Evolutionary conservation across 2,113 vertebrate genomes (phyloP), one percentile per base, ranked within the genome.

Genomic region (Corythaeola cristata): DNA sequence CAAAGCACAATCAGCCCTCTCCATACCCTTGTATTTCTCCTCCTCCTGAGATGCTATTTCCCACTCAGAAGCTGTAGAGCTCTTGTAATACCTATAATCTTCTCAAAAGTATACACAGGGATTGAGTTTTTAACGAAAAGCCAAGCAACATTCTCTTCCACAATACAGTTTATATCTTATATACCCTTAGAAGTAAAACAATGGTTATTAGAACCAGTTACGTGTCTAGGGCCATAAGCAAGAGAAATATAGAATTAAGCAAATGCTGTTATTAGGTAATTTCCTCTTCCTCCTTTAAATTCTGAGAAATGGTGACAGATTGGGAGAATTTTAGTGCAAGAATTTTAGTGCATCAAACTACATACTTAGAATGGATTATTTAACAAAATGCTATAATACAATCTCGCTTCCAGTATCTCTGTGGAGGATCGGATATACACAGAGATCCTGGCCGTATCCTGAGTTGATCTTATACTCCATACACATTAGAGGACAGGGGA

Each of bases 391-490:
- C 28, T 71, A 3, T 44, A 85, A 88, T 41, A 66, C 49, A 52
- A 27, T 50, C 27, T 53, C 35, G 80, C 30, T 87, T 74, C 32
- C 60, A 81, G 12, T 39, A 35, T 64, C 53, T 47, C 23, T 30
- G 16, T 0, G 1, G 30, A 58, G 50, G 32, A 72, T 4, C 1
- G 1, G 30, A 73, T 58, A 17, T 28, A 52, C 27, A 21, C 4
- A 41, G 33, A 27, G 47, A 72, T 85, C 47, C 64, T 27, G 73
- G 37, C 59, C 44, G 27, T 35, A 67, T 58, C 47, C 63, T 32
- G 41, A 71, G 47, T 8, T 56, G 44, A 67, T 72, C 45, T 90
- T 63, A 41, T 16, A 33, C 24, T 63, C n/a, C 22, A 30, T 33
- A 58, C 26, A 20, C 30, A 63, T 77, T 37, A 58, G 37, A 68